Evolutionary conservation across 1,140 invertebrate genomes (phyloP), one percentile per base, ranked within the genome.

Genomic region (Trichonephila clavipes): DNA sequence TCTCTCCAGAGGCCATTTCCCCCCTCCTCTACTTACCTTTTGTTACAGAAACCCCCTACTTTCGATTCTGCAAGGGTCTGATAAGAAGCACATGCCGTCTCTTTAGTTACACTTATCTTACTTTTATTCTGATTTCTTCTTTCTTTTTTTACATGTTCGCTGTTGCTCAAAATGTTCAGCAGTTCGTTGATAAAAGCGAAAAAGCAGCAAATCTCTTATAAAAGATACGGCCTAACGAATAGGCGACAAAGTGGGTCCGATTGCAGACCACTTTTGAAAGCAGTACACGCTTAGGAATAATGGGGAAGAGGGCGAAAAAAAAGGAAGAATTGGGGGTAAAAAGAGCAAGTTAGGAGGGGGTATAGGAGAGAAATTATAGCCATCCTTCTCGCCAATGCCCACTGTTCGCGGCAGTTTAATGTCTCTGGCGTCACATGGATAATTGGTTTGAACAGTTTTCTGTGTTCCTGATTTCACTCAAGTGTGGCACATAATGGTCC

Each of bases 391-490:
- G 34, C 61, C 51, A 83, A 51, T 18, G 19, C 28, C 61, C 82
- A 85, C 90, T 83, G 59, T 85, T 92, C 77, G 14, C 61, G 82
- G 90, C 90, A 83, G 81, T 92, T 92, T 92, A 92, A 92, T 92
- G 77, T 85, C 40, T 58, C 10, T 90, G 59, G 81, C 90, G 77
- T 85, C 90, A 66, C 62, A 92, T 64, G 90, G 90, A 92, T 92
- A 92, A 92, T 92, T 92, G 90, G 77, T 81, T 92, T 34, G 90
- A 92, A 69, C 82, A 92, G 81, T 92, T 85, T 90, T 92, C 82
- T 51, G n/a, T 58, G 77, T 85, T 28, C 24, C 28, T 44, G 88
- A 81, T 77, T 61, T 77, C 88, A 90, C n/a, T 61, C 81, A 28
- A 92, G 90, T 92, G 90, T 92, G 81, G 77, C 90, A 28, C 77